Evolutionary conservation across 2,113 vertebrate species (phyloP).

Genomic region (Taxidea taxus): DNA sequence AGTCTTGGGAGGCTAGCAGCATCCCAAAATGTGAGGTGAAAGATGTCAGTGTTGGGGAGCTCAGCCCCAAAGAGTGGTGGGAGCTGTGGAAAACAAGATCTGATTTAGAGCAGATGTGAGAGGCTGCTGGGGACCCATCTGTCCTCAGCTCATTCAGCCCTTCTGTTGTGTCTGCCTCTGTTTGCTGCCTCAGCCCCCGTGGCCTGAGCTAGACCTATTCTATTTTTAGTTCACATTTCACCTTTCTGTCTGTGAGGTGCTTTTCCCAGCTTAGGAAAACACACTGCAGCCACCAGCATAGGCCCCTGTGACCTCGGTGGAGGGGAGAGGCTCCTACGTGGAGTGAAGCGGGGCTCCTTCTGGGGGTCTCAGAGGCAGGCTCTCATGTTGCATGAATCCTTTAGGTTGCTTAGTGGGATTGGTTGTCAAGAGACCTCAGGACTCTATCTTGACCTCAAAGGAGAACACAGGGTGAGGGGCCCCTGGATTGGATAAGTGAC

Average conservation of each 20-base stretch:
- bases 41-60: neutral
- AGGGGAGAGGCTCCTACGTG: neutral
- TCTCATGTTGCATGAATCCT: neutral
- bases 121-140: neutral
- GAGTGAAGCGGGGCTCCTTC: accelerated
- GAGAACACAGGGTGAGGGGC: neutral
- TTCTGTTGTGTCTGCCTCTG: slow-evolving; percentile 39
- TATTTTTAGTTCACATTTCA: slow-evolving; percentile 65
- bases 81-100: neutral
- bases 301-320: neutral
- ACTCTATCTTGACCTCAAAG: neutral
- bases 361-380: neutral
- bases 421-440: neutral
- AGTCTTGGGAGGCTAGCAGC: neutral
- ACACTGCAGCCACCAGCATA: neutral
- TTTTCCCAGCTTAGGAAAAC: slow-evolving; percentile 47
- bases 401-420: neutral
- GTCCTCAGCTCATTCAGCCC: neutral
- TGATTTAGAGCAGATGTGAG: slow-evolving; percentile 50
- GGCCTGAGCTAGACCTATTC: neutral
- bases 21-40: neutral
- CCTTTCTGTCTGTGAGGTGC: slow-evolving; percentile 43
- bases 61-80: neutral
- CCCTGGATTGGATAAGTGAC: neutral
- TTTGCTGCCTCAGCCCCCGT: neutral